Base-by-base conservation (phyloP, 2,113 vertebrate genomes). In the Pterocles burchelli region DNA sequence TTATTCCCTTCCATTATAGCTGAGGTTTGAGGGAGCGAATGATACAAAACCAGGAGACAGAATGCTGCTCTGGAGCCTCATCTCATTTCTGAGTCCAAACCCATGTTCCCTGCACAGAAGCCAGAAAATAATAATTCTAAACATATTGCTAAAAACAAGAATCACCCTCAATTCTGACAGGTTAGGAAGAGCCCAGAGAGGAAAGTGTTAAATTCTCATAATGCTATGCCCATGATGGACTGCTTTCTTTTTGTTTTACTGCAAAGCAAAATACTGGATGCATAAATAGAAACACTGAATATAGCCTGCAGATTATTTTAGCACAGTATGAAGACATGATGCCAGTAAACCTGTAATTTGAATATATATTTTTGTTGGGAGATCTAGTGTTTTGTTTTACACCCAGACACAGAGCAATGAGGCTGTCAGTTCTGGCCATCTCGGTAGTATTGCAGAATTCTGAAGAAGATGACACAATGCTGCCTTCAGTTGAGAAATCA, bases 301-400 rank as follows among this genome's bases (percentile, higher is more conserved):
- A 95, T 94, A 95, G 92, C 59, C 61, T 86, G 55, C 63, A 88
- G 85, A 52, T 94, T 94, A 92, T 96, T 96, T 96, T 96, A 84
- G 93, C 65, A 55, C 46, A 9, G 1, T 74, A 81, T 63, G 78
- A 96, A 96, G 88, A 83, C 55, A 51, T 19, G 62, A 92, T 90
- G 58, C 70, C 90, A 89, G 73, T 61, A 93, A 96, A 96, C 68
- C 80, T 92, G 88, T 87, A 92, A 94, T 92, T 87, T 94, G 73
- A 94, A 94, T 93, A 61, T 59, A 33, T 85, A 84, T 95, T 96
- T 93, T 93, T 83, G 34, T 84, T 95, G 63, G 45, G 90, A 90
- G 48, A 26, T 70, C 43, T 63, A 55, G 31, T 67, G 78, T 74
- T 91, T 59, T 92, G 10, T 80, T 73, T 86, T 46, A 83, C 91